Evolutionary conservation across 2,888 invertebrate genomes (phyloP).

Genomic region (Vesta saturnalis): DNA sequence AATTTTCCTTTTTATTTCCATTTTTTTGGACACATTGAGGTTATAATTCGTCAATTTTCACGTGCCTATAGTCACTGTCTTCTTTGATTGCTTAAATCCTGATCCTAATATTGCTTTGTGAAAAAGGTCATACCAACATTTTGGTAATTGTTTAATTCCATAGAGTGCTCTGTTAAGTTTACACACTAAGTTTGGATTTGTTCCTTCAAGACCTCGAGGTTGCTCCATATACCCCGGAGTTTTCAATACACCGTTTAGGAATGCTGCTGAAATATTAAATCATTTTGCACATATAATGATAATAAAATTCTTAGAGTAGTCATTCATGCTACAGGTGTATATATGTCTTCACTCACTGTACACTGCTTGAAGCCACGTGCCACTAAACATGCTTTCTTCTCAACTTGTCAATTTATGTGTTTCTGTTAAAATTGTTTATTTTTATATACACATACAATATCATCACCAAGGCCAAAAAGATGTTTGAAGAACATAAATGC

Average conservation of each 20-base stretch:
- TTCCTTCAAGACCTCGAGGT: slow-evolving; percentile 16
- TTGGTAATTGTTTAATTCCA: slow-evolving; percentile 39
- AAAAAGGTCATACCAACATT: slow-evolving; percentile 39
- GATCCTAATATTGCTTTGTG: slow-evolving; percentile 26
- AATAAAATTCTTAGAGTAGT: slow-evolving; percentile 38
- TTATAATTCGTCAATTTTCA: too few relatives aligned
- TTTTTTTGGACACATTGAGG: too few relatives aligned
- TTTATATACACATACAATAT: too few relatives aligned
- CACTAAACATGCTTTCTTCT: slow-evolving; percentile 39
- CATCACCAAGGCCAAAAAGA: too few relatives aligned
- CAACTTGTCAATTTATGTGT: neutral
- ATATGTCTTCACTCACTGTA: slow-evolving; percentile 33
- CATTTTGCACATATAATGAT: slow-evolving; percentile 32
- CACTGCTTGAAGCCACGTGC: slow-evolving; percentile 43
- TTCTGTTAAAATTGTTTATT: too few relatives aligned
- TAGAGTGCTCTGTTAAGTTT: slow-evolving; percentile 10
- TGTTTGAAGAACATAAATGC: too few relatives aligned
- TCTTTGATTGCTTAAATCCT: slow-evolving; percentile 38
- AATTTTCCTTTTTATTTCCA: too few relatives aligned
- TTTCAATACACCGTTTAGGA: slow-evolving; percentile 32
- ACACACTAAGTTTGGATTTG: neutral
- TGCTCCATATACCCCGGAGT: slow-evolving; percentile 14
- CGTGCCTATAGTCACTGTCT: too few relatives aligned
- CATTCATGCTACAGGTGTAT: slow-evolving; percentile 45
- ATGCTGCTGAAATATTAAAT: slow-evolving; percentile 38